Evolutionary conservation across 23 tunicate species (phyloP).

Genomic region (Oikopleura albicans): DNA sequence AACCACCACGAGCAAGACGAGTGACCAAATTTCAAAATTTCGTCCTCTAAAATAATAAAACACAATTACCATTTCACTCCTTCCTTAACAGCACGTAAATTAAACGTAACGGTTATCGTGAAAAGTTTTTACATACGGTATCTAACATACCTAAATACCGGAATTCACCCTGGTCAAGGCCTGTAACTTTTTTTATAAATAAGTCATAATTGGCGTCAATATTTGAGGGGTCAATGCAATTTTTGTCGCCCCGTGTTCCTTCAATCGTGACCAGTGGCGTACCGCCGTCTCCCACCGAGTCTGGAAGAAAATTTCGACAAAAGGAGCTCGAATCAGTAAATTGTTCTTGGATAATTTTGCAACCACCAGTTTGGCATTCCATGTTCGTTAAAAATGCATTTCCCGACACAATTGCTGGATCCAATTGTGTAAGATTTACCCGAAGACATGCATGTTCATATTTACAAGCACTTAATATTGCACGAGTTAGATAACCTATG

Average conservation of each 20-base stretch:
- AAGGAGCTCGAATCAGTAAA: not conserved
- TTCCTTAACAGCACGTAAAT: no score
- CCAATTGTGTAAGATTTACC: not conserved
- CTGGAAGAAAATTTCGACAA: conserved; percentile 1
- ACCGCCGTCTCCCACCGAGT: not conserved
- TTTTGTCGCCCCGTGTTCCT: not conserved
- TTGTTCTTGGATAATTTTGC: not conserved
- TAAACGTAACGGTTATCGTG: no score
- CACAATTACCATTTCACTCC: no score
- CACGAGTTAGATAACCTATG: no score
- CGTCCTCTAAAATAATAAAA: not conserved
- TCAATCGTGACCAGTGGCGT: not conserved
- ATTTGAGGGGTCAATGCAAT: not conserved
- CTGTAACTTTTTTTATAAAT: not conserved
- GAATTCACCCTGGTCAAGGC: not conserved
- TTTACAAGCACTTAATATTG: not conserved
- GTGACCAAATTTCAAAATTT: not conserved
- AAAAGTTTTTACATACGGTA: not conserved
- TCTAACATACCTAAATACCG: not conserved
- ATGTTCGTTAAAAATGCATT: not conserved
- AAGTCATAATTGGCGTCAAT: not conserved
- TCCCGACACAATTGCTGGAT: not conserved
- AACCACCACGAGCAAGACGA: not conserved
- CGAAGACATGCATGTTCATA: not conserved
- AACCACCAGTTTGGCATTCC: not conserved